phyloP scores from a whole-genome alignment of 2,888 invertebrate species.

The Sinotaia quadrata region DNA sequence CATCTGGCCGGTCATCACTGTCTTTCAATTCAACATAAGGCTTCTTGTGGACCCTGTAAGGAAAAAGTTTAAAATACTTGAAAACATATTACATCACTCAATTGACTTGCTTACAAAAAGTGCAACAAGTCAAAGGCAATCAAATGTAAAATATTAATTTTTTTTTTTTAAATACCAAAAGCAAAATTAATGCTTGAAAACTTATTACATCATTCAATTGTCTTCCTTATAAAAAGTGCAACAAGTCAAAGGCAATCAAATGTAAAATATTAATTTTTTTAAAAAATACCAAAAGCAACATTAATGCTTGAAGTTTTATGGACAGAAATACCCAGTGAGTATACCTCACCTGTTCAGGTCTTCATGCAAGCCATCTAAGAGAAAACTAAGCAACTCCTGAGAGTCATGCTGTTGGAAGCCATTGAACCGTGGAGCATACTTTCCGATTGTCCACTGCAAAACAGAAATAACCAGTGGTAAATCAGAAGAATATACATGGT shows the following conservation, averaged over 20 bases:
- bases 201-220: no score
- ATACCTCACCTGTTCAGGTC: conserved; percentile 83
- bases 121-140: no score
- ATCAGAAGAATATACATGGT: conserved; percentile 3
- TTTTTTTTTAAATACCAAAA: no score
- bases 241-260: no score
- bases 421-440: conserved; percentile 87
- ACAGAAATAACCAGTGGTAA: conserved; percentile 40
- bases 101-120: no score
- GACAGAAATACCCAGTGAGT: no score
- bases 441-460: conserved; percentile 84
- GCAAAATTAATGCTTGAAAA: no score
- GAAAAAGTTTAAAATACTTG: conserved; percentile 1
- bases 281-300: no score
- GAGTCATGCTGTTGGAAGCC: conserved; percentile 95
- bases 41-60: conserved; percentile 78
- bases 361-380: conserved; percentile 92
- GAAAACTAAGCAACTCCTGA: conserved; percentile 91
- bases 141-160: not conserved
- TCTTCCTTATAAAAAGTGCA: no score
- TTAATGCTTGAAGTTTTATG: no score
- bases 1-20: conserved; percentile 84
- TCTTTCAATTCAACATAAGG: conserved; percentile 84
- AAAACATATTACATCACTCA: conserved; percentile 8
- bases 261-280: no score